These are phyloP conservation scores for Tetrax tetrax DNA, from an alignment of 2,113 vertebrate species.

Conservation along the genomic window DNA sequence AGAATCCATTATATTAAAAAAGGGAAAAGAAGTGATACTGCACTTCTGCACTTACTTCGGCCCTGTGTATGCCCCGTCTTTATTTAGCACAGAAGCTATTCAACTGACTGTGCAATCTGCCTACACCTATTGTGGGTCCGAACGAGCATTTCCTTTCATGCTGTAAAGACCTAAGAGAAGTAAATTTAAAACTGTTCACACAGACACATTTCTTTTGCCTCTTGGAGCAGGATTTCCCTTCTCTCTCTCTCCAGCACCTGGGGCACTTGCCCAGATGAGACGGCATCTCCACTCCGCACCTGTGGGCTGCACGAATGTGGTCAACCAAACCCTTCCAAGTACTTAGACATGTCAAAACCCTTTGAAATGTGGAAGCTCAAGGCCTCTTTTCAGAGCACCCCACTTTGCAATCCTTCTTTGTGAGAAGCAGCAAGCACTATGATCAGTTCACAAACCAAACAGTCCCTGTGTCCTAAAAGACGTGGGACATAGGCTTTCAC, in stretches of 20 bases:
- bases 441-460: background rate
- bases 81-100: background rate
- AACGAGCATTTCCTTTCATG: background rate
- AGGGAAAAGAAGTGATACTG: background rate
- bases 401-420: background rate
- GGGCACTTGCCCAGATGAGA: background rate
- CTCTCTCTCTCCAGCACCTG: background rate
- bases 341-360: rapidly evolving
- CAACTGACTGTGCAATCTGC: background rate
- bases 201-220: background rate
- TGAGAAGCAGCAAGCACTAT: background rate
- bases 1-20: background rate
- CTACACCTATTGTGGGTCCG: background rate
- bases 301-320: rapidly evolving
- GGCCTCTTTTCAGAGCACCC: background rate
- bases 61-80: background rate
- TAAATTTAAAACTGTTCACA: background rate
- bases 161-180: background rate
- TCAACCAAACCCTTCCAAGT: background rate
- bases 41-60: background rate
- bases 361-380: background rate
- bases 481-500: background rate
- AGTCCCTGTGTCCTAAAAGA: background rate
- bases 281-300: background rate
- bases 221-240: background rate